Evolutionary conservation across 2,797 vertebrate genomes (phyloP).

Genomic region (Australoheros facetus): DNA sequence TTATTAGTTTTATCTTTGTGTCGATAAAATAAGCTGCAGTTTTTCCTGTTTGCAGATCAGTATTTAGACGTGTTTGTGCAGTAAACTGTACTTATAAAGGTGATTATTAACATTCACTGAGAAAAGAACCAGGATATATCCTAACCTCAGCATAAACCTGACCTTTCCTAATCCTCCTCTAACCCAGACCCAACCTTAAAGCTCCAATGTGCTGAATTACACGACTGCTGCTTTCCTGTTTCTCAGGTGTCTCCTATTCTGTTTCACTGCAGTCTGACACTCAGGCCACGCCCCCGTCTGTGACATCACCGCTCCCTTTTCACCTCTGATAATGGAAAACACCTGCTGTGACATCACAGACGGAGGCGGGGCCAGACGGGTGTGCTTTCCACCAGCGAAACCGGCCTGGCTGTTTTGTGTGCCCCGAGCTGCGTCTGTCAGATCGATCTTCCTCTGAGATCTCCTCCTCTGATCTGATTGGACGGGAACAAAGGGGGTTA

Average conservation of each 20-base stretch:
- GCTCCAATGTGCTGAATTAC: background rate
- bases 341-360: slow-evolving; percentile 6
- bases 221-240: background rate
- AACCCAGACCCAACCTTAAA: background rate
- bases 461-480: background rate
- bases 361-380: background rate
- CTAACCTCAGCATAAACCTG: background rate
- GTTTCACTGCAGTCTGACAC: slow-evolving; percentile 2
- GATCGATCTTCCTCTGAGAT: background rate
- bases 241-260: background rate
- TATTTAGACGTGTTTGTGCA: too few species aligned
- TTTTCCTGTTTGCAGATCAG: too few species aligned
- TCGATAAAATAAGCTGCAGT: too few species aligned
- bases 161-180: too few species aligned
- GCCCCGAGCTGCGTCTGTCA: background rate
- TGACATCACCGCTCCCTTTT: slow-evolving; percentile 16
- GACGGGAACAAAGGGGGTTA: accelerated
- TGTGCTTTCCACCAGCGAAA: background rate
- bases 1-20: too few species aligned
- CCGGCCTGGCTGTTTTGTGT: background rate
- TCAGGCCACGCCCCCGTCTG: background rate
- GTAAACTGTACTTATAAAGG: background rate
- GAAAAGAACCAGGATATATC: background rate
- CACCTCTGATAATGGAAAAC: slow-evolving; percentile 4
- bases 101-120: background rate